Evolutionary conservation across 2,888 invertebrate genomes (phyloP), one percentile per base, ranked within the genome.

Genomic region (Drosophila kanekoi): DNA sequence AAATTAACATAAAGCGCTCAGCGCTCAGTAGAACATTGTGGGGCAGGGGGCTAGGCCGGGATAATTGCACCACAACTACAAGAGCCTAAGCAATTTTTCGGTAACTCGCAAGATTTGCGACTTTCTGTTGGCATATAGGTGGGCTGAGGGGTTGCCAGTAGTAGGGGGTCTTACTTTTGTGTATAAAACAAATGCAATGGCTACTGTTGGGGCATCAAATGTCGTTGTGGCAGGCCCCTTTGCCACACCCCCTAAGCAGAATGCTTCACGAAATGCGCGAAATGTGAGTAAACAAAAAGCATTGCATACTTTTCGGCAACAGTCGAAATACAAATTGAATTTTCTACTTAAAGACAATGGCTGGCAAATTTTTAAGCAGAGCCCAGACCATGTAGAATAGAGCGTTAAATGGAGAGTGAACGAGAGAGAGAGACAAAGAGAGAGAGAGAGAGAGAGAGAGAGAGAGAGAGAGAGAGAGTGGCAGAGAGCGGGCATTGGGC

Each of bases 331-430:
- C 68, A 88, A 85, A 89, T 88, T 88, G 86, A 83, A 79, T 89
- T 87, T 80, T 63, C 72, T 70, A 85, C 83, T 82, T 78, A 78
- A 80, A 87, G 85, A 85, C 85, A 83, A 87, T 70, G 68, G 78
- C 52, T 59, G 53, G 57, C 65, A 66, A 83, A 83, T 80, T 87
- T 77, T 73, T 45, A 44, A 66, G 59, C 67, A 47, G 56, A n/a
- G n/a, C 33, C 10, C 38, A 33, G 47, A 20, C 37, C 40, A 40
- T 8, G 37, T 23, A 32, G 44, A 57, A 33, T 14, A 2, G 44
- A 40, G 47, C 33, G 60, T 14, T 16, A 40, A 28, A 18, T 33
- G 14, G 11, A 32, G 64, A 53, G 16, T 47, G 32, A 38, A 32
- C 40, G 44, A 13, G 35, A 18, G 9, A 10, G 14, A 16, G 54